Percentiles rank a stretch among this genome's conserved stretches.
These are phyloP conservation scores for Thomomys bottae DNA, from an alignment of 2,113 vertebrate genomes.

Conservation along the genomic window DNA sequence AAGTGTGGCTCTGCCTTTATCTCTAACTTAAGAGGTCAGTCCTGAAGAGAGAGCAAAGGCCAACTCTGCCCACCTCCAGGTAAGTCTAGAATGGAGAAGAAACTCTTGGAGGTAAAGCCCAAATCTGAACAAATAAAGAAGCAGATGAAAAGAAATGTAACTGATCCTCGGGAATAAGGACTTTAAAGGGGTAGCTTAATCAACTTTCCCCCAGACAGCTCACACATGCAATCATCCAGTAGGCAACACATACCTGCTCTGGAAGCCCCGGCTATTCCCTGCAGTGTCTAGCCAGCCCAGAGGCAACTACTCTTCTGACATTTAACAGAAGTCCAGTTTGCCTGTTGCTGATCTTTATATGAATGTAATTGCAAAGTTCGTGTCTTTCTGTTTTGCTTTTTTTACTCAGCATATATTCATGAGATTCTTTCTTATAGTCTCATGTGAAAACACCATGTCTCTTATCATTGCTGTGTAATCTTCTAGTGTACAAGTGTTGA, in stretches of 20 bases:
- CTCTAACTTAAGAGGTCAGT: neutral
- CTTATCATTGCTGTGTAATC: neutral
- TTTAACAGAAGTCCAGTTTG: neutral
- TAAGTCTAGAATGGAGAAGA: neutral
- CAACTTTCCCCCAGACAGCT: neutral
- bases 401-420: neutral
- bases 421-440: neutral
- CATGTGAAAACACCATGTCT: neutral
- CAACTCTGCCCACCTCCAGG: neutral
- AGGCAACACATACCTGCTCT: neutral
- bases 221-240: neutral
- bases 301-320: neutral
- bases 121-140: neutral
- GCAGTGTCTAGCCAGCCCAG: neutral
- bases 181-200: neutral
- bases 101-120: neutral
- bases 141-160: neutral
- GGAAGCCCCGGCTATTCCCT: neutral
- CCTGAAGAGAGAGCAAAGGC: neutral
- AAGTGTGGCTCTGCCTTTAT: neutral
- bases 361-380: neutral
- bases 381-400: neutral
- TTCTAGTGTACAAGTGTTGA: neutral
- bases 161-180: neutral
- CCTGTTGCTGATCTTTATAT: neutral